A percentile compares a stretch with the other conserved stretches of the same genome.
Evolutionary conservation across 2,797 vertebrate species (phyloP).

Genomic region (Naso thynnoides): DNA sequence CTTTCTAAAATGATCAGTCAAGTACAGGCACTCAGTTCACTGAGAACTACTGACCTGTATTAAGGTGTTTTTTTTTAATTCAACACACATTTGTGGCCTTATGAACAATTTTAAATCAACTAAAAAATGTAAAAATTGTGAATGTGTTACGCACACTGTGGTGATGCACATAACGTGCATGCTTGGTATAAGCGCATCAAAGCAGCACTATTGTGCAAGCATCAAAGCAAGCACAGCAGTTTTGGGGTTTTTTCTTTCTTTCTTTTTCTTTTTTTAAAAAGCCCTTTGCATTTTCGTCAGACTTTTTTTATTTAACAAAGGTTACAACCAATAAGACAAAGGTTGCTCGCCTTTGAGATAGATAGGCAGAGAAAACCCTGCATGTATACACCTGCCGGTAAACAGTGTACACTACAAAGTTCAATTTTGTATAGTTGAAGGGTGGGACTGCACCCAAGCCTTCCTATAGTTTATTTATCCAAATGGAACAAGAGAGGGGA

Average conservation of each 20-base stretch:
- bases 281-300: too few relatives aligned
- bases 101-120: too few relatives aligned
- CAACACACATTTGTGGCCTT: too few relatives aligned
- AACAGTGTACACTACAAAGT: conserved; percentile 31
- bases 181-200: too few relatives aligned
- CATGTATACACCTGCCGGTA: conserved; percentile 6
- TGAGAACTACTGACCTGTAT: too few relatives aligned
- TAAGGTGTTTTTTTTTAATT: too few relatives aligned
- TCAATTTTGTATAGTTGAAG: conserved; percentile 19
- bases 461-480: conserved; percentile 48
- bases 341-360: neutral
- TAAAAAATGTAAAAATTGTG: neutral
- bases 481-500: conserved; percentile 33
- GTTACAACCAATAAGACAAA: neutral
- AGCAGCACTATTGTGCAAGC: neutral
- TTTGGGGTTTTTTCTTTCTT: too few relatives aligned
- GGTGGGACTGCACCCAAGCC: conserved; percentile 14
- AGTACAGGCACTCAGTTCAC: too few relatives aligned
- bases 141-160: neutral
- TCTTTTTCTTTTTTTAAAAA: too few relatives aligned
- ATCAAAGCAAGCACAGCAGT: neutral
- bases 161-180: too few relatives aligned
- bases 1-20: too few relatives aligned
- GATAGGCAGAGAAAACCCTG: neutral
- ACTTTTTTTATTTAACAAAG: neutral